Evolutionary conservation across 2,888 invertebrate genomes (phyloP).

Genomic region (Pristionchus maxplancki): DNA sequence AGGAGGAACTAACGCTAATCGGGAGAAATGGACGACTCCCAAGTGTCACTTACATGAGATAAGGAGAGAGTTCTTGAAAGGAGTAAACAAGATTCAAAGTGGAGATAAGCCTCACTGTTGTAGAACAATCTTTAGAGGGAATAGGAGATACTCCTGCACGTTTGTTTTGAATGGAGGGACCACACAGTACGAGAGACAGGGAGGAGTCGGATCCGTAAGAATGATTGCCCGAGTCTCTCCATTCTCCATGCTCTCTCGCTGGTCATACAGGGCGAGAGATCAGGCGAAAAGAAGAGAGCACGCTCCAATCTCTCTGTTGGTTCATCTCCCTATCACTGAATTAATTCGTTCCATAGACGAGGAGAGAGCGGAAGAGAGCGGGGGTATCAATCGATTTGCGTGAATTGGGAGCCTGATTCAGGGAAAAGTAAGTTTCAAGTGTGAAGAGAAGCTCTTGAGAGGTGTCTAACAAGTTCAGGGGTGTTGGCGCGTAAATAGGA

Average conservation of each 20-base stretch:
- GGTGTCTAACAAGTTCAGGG: background rate
- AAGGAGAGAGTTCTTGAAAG: background rate
- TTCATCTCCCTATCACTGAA: constrained; percentile 34
- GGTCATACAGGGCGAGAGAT: background rate
- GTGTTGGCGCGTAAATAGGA: background rate
- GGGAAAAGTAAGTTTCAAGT: background rate
- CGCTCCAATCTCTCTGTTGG: constrained; percentile 9
- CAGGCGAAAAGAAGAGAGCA: background rate
- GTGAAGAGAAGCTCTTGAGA: background rate
- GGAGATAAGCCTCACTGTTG: background rate
- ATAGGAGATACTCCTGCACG: too few relatives aligned
- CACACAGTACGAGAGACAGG: background rate
- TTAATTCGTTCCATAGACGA: background rate
- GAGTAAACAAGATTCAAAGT: background rate
- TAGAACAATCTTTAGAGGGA: too few relatives aligned
- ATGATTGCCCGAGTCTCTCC: too few relatives aligned
- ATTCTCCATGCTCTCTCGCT: too few relatives aligned
- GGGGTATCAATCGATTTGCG: background rate
- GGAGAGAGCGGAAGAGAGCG: background rate
- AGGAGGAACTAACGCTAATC: background rate
- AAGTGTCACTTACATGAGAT: background rate
- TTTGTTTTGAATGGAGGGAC: constrained; percentile 25
- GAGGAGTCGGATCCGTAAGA: background rate
- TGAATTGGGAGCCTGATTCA: too few relatives aligned
- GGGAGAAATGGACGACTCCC: background rate